These are phyloP conservation scores for Stegostoma tigrinum DNA, from an alignment of 2,113 vertebrate species.

Conservation along the genomic window DNA sequence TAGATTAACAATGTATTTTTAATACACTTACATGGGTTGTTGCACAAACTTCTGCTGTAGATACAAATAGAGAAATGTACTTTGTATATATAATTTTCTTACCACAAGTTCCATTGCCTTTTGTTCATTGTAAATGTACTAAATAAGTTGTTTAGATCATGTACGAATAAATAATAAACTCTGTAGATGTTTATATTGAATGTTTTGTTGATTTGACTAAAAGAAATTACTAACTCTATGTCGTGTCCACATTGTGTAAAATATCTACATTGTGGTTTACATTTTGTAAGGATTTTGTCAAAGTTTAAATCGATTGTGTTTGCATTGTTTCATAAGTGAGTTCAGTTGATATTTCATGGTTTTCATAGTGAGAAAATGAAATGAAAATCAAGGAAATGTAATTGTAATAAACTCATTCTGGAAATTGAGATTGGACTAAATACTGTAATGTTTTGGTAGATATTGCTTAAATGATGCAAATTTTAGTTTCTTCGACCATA, in stretches of 20 bases:
- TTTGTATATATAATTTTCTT: slow-evolving; percentile 37
- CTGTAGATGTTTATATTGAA: slow-evolving; percentile 36
- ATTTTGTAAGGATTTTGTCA: slow-evolving; percentile 23
- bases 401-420: slow-evolving; percentile 23
- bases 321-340: neutral
- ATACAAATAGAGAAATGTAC: slow-evolving; percentile 36
- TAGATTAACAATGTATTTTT: slow-evolving; percentile 87
- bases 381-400: slow-evolving; percentile 17
- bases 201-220: slow-evolving; percentile 32
- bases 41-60: slow-evolving; percentile 36
- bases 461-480: neutral
- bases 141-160: slow-evolving; percentile 31
- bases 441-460: neutral
- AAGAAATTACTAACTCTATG: slow-evolving; percentile 23
- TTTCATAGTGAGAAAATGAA: slow-evolving; percentile 20
- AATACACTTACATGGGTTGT: slow-evolving; percentile 53
- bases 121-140: slow-evolving; percentile 34
- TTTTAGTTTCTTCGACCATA: neutral
- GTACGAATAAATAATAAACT: slow-evolving; percentile 27
- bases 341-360: slow-evolving; percentile 11
- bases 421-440: slow-evolving; percentile 6
- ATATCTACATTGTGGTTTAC: slow-evolving; percentile 19
- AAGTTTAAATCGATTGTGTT: slow-evolving; percentile 12
- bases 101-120: slow-evolving; percentile 29
- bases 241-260: slow-evolving; percentile 12